These are phyloP conservation scores for Sceliomorpha sp. DNA, from an alignment of 2,888 invertebrate species.

Conservation along the genomic window DNA sequence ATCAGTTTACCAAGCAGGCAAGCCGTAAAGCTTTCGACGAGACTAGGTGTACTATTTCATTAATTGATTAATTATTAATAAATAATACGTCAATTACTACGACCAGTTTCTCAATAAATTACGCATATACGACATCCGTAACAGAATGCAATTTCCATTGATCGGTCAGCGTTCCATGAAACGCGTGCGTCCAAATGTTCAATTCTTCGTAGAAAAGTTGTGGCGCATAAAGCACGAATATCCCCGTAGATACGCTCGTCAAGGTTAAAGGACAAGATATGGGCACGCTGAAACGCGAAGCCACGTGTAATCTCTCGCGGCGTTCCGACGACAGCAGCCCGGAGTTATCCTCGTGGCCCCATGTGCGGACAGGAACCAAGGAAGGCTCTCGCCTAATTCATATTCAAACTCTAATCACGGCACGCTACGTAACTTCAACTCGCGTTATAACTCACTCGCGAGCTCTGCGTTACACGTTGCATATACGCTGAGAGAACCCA, in stretches of 20 bases:
- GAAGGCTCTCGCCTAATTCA: constrained; percentile 54
- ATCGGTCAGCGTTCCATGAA: too few relatives aligned
- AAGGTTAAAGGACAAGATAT: constrained; percentile 34
- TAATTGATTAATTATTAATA: too few relatives aligned
- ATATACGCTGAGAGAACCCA: constrained; percentile 28
- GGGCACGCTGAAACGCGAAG: constrained; percentile 27
- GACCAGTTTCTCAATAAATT: too few relatives aligned
- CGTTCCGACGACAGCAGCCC: constrained; percentile 33
- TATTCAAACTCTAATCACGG: constrained; percentile 60
- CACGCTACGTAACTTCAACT: constrained; percentile 46
- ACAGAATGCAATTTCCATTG: too few relatives aligned
- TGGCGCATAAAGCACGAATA: constrained; percentile 23
- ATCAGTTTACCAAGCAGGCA: too few relatives aligned
- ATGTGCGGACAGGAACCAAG: constrained; percentile 18
- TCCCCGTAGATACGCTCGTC: constrained; percentile 47
- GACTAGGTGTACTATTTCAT: too few relatives aligned
- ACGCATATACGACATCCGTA: too few relatives aligned
- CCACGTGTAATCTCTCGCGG: constrained; percentile 37
- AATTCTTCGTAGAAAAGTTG: too few relatives aligned
- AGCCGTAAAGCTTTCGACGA: too few relatives aligned
- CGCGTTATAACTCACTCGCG: constrained; percentile 56
- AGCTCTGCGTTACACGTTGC: constrained; percentile 25
- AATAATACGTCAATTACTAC: too few relatives aligned
- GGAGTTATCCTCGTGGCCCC: constrained; percentile 33
- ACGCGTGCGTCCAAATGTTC: too few relatives aligned